Evolutionary conservation across 2,113 vertebrate species (phyloP).

Genomic region (Copsychus sechellarum): DNA sequence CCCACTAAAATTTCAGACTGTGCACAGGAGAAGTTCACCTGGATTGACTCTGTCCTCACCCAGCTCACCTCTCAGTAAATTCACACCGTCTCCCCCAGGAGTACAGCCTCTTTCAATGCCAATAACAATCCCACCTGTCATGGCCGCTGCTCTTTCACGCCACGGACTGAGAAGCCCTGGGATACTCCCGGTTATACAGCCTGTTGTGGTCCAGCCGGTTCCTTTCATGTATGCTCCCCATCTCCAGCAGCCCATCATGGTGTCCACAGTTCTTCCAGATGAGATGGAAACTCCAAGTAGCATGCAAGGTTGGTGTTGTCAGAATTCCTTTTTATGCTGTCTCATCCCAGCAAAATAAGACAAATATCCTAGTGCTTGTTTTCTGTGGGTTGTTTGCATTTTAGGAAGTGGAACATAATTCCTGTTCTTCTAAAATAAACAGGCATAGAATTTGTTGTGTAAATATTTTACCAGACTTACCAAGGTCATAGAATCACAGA

Average conservation of each 20-base stretch:
- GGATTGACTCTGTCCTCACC: constrained; percentile 74
- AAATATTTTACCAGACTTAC: not conserved
- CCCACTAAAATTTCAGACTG: constrained; percentile 80
- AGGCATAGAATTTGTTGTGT: not conserved
- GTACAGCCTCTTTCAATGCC: constrained; percentile 77
- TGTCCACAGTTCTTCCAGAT: constrained; percentile 80
- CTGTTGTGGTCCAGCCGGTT: constrained; percentile 87
- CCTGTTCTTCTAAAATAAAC: not conserved
- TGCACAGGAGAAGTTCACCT: constrained; percentile 73
- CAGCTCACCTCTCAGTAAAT: constrained; percentile 78
- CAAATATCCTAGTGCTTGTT: not conserved
- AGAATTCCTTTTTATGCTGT: not conserved
- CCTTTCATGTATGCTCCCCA: constrained; percentile 88
- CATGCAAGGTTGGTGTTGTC: constrained; percentile 79
- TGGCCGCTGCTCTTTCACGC: constrained; percentile 82
- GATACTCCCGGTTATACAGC: constrained; percentile 88
- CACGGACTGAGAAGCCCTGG: constrained; percentile 79
- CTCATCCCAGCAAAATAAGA: not conserved
- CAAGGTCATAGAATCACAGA: not conserved
- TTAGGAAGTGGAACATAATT: not conserved
- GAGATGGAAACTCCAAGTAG: constrained; percentile 78
- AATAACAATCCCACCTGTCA: constrained; percentile 80
- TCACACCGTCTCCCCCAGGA: constrained; percentile 67
- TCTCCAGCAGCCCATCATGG: constrained; percentile 87
- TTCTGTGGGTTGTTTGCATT: not conserved